phyloP scores from a whole-genome alignment of 2,888 invertebrate genomes.

The Lucinisca nassula region DNA sequence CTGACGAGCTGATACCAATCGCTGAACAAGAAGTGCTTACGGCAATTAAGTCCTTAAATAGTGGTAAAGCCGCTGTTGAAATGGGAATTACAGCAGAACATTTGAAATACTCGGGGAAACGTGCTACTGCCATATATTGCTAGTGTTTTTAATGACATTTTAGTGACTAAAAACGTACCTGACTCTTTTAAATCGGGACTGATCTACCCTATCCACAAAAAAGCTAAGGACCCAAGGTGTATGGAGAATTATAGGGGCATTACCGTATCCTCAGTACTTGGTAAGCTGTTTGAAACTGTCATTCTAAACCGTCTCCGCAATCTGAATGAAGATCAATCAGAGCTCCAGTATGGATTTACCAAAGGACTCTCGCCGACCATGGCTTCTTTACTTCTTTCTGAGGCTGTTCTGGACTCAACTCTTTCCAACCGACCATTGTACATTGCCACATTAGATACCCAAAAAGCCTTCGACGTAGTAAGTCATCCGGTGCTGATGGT shows the following conservation, averaged over 20 bases:
- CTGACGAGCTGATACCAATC: background rate
- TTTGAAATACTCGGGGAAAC: background rate
- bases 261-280: background rate
- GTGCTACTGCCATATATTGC: background rate
- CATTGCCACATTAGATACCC: constrained; percentile 17
- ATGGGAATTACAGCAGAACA: constrained; percentile 12
- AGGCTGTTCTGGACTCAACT: background rate
- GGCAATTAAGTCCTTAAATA: constrained; percentile 17
- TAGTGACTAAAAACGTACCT: background rate
- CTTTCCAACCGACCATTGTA: background rate
- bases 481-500: constrained; percentile 11
- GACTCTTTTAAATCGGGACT: background rate
- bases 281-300: background rate
- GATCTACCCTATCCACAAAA: constrained; percentile 1
- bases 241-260: constrained; percentile 29
- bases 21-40: background rate
- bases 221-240: constrained; percentile 9
- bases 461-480: constrained; percentile 31
- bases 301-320: background rate
- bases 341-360: constrained; percentile 25
- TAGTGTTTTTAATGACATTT: constrained; percentile 19
- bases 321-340: background rate
- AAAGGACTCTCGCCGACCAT: constrained; percentile 20
- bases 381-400: constrained; percentile 11
- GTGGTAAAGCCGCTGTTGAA: constrained; percentile 22